Evolutionary conservation across 2,113 vertebrate species (phyloP).

Genomic region (Orthonyx spaldingii): DNA sequence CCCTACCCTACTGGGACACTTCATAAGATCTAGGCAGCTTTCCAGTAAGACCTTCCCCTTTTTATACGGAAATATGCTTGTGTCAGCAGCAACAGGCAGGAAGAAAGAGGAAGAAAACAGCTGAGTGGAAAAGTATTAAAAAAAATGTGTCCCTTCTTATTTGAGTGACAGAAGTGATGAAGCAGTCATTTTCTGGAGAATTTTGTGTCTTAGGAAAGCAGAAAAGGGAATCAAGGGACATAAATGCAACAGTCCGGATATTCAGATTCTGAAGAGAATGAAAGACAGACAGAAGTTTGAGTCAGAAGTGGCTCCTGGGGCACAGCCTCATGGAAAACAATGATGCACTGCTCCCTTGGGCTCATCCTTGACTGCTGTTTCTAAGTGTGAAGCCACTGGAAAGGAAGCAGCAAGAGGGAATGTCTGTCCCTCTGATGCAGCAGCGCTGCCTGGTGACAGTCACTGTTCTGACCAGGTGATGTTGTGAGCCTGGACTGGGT

Average conservation of each 20-base stretch:
- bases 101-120: slow-evolving; percentile 52
- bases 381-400: background rate
- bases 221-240: background rate
- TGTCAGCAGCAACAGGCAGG: slow-evolving; percentile 30
- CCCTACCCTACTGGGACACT: background rate
- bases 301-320: background rate
- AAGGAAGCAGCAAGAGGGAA: background rate
- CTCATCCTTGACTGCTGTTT: background rate
- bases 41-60: slow-evolving; percentile 48
- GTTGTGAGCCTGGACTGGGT: background rate
- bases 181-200: slow-evolving; percentile 17
- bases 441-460: background rate
- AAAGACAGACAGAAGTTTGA: background rate
- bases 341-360: background rate
- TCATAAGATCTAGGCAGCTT: slow-evolving; percentile 10
- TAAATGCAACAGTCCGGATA: background rate
- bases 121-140: slow-evolving; percentile 10
- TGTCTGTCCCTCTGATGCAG: background rate
- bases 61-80: background rate
- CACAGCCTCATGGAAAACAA: background rate
- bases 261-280: background rate
- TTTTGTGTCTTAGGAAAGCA: slow-evolving; percentile 15
- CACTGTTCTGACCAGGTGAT: background rate
- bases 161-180: slow-evolving; percentile 58
- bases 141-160: background rate